Base-by-base conservation (phyloP, 2,797 vertebrate species). In the Schizopygopsis pylzovi region DNA sequence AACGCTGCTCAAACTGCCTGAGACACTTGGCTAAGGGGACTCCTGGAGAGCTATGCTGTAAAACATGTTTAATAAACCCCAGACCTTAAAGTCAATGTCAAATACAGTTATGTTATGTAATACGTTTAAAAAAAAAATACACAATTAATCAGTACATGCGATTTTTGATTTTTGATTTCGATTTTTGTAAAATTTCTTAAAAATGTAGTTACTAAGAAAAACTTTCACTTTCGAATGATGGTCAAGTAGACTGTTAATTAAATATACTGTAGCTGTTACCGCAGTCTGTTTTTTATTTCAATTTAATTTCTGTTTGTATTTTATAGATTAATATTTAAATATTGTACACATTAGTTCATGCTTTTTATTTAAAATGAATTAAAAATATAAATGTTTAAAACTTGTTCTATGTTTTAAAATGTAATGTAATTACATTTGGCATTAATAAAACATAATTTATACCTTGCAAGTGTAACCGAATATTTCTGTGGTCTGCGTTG, bases 1-100 rank as follows among this genome's bases (percentile, higher is more conserved):
- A 67, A 28, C 22, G 13, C 72, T 67, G 28, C 59, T 65, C 20
- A 77, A 76, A 75, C 82, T 52, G 43, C 54, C 73, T 78, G 45
- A 77, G 45, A 78, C 47, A 68, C 47, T 67, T 39, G 45, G 28
- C 6, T 54, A 76, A 65, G 54, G 49, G 33, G 45, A 25, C 72
- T 67, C 45, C 15, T 18, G 37, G 8, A 65, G 22, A 52, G 59
- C 33, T 18, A 37, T 61, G 45, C 15, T 71, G 20, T 49, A 83
- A 76, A 49, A 49, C 43, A 67, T 1, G 45, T 65, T 77, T 77
- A 54, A 47, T 73, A 15, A 45, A 72, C 39, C 37, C 15, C 67
- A 71, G 8, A 71, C 11, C 47, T 25, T 81, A 25, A 70, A 71
- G 47, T 71, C 33, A n/a, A 9, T 4, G 54, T 56, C 20, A 56